Evolutionary conservation across 2,797 vertebrate genomes (phyloP), one percentile per base, ranked within the genome.

Genomic region (Acestrorhynchus altus): DNA sequence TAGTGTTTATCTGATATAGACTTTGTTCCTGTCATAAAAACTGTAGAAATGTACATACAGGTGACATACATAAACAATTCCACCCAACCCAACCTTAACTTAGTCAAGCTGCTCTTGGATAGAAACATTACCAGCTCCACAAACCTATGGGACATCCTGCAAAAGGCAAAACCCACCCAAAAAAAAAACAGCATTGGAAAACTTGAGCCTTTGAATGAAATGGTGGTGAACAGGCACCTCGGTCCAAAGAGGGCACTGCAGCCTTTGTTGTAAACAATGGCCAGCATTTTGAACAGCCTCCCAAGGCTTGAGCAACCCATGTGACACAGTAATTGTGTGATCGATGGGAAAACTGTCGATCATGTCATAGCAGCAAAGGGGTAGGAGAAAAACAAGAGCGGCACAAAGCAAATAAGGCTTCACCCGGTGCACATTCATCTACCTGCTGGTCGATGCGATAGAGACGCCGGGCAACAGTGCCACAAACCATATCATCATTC

Each of bases 391-490:
- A 72, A 72, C 54, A 75, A 52, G 52, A 72, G 18, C 26, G 40
- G 28, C 49, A 26, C 51, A 54, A 81, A 79, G 44, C 72, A 82
- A 82, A 80, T 68, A 82, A 78, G 56, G 49, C 39, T 60, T 82
- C 22, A 42, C 59, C 66, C 66, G 9, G 12, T 0, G 26, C 57
- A 40, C 72, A 46, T 76, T 85, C 80, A 90, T 92, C 90, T 86
- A 84, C 88, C 86, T 87, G 52, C 16, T 40, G 86, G 90, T 93
- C 92, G 87, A 91, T 92, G 87, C 56, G 75, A 82, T 88, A 86
- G 67, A 88, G 89, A 90, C 89, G 86, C 81, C 40, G 39, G 80
- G 88, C 83, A 88, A 91, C 88, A 87, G 80, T 57, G n/a, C 80
- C 76, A 63, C 20, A 44, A 66, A 79, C 83, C 81, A 84, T 87